Evolutionary conservation across 2,113 vertebrate species (phyloP).

Genomic region (Cairina moschata): DNA sequence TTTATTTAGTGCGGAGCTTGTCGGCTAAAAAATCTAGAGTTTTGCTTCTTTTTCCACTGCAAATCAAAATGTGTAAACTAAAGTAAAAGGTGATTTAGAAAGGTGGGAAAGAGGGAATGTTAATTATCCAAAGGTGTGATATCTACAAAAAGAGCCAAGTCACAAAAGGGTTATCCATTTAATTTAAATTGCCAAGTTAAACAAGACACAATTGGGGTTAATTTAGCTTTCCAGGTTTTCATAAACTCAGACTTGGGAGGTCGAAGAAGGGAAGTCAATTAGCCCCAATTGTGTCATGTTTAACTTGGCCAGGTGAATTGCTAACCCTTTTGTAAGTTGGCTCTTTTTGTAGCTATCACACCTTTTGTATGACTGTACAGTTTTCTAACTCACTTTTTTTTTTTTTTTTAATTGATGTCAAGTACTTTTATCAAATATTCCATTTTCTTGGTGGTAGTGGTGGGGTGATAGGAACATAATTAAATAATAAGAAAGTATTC

Average conservation of each 20-base stretch:
- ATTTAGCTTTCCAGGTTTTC: conserved; percentile 58
- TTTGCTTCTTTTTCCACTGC: background rate
- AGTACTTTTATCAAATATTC: conserved; percentile 28
- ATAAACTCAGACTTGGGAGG: conserved; percentile 64
- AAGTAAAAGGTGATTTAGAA: background rate
- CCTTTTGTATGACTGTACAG: conserved; percentile 35
- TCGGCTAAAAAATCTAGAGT: background rate
- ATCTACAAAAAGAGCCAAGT: conserved; percentile 37
- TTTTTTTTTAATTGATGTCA: conserved; percentile 11
- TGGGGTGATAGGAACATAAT: background rate
- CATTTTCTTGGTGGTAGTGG: background rate
- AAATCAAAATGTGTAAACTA: background rate
- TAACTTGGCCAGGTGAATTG: conserved; percentile 48
- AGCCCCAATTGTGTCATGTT: conserved; percentile 64
- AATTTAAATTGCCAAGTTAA: conserved; percentile 55
- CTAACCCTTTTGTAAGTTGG: conserved; percentile 51
- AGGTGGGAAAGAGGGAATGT: background rate
- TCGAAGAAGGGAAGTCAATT: conserved; percentile 39
- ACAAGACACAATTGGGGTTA: conserved; percentile 54
- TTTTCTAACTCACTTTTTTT: conserved; percentile 30
- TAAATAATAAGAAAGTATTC: conserved; percentile 48
- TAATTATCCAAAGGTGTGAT: conserved; percentile 47
- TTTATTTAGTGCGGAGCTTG: background rate
- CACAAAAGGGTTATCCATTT: conserved; percentile 29
- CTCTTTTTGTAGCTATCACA: conserved; percentile 45